Percentiles rank a stretch among this genome's conserved stretches.
phyloP scores from a whole-genome alignment of 2,113 vertebrate species.

The Nesogale talazaci region DNA sequence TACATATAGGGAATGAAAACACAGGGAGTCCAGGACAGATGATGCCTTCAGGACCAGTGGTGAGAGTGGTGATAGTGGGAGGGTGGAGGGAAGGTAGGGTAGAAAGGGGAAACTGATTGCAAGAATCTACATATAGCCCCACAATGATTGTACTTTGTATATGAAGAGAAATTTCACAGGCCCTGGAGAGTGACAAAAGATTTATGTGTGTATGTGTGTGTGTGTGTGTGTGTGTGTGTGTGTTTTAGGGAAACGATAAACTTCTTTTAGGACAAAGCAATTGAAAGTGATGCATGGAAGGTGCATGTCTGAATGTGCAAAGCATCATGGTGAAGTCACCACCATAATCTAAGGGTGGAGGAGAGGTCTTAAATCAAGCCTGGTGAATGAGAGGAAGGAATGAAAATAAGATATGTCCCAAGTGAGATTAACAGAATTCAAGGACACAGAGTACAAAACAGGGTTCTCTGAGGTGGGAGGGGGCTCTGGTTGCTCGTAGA shows the following conservation, averaged over 20 bases:
- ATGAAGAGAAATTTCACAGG: background rate
- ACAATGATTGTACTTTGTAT: no score
- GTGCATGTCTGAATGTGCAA: no score
- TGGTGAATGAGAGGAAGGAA: background rate
- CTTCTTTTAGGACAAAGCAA: background rate
- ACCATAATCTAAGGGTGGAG: background rate
- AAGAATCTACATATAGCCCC: no score
- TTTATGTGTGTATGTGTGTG: no score
- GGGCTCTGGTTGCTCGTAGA: background rate
- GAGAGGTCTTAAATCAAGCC: background rate
- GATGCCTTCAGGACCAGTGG: no score
- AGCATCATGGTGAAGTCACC: background rate
- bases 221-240: no score
- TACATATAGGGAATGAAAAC: no score
- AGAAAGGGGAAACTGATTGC: no score
- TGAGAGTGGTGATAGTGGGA: no score
- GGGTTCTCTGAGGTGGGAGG: background rate
- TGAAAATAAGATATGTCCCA: background rate
- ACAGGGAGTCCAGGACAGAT: no score
- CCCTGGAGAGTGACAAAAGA: background rate
- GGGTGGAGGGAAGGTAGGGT: no score
- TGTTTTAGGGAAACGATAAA: background rate
- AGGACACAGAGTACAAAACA: background rate
- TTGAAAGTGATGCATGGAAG: background rate
- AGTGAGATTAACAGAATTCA: background rate